Conservation (phyloP, 2,888 invertebrate species). For the Callosobruchus maculatus region DNA sequence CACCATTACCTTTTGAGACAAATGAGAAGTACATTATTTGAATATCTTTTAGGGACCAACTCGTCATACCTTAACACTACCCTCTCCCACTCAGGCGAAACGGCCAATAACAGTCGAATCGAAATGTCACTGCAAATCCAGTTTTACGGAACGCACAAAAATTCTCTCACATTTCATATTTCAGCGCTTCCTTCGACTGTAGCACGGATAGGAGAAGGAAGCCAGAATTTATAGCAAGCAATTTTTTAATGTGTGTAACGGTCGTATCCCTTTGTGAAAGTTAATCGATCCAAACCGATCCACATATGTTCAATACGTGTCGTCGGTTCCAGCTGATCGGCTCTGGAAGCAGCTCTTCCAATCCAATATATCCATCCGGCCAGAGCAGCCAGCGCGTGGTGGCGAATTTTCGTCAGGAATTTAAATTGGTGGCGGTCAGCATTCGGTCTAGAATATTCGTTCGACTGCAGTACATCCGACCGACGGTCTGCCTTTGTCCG, state of each 20-base stretch:
- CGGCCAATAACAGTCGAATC: too few relatives aligned
- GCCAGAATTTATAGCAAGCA: too few relatives aligned
- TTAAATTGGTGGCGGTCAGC: slow-evolving; percentile 43
- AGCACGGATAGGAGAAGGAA: too few relatives aligned
- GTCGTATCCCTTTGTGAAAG: neutral
- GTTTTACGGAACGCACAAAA: too few relatives aligned
- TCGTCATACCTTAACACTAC: too few relatives aligned
- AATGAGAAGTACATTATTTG: too few relatives aligned
- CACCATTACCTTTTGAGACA: too few relatives aligned
- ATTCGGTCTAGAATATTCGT: slow-evolving; percentile 28
- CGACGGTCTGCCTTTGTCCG: slow-evolving; percentile 32
- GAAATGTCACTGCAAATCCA: too few relatives aligned
- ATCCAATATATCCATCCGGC: slow-evolving; percentile 38
- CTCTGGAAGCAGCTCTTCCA: slow-evolving; percentile 25
- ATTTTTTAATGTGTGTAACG: neutral
- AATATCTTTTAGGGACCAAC: too few relatives aligned
- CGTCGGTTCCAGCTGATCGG: neutral
- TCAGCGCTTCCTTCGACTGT: too few relatives aligned
- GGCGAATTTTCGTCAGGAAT: slow-evolving; percentile 25
- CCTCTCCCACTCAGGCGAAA: too few relatives aligned
- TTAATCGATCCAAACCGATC: neutral
- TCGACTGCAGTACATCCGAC: slow-evolving; percentile 11
- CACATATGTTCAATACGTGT: neutral
- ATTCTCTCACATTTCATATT: too few relatives aligned
- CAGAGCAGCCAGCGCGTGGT: slow-evolving; percentile 12